These are phyloP conservation scores for Recurvirostra avosetta DNA, from an alignment of 2,113 vertebrate species.

Conservation along the genomic window DNA sequence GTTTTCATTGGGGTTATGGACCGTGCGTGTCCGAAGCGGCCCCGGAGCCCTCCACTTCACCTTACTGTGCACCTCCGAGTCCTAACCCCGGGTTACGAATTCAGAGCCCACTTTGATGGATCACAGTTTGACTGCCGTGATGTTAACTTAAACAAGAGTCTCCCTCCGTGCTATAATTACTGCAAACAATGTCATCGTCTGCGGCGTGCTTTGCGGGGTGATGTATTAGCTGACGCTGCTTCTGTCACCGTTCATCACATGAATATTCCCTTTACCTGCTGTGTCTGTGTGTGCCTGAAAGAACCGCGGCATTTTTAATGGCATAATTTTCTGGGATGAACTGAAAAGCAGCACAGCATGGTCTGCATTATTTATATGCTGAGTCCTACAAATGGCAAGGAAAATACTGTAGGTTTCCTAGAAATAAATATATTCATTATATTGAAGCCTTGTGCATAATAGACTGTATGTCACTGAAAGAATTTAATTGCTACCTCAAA, in stretches of 20 bases:
- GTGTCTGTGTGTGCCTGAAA: background rate
- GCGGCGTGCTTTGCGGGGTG: background rate
- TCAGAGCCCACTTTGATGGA: background rate
- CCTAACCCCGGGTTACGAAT: background rate
- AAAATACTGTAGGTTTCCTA: slow-evolving; percentile 62
- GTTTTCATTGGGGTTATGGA: background rate
- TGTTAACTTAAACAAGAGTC: background rate
- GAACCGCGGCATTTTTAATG: slow-evolving; percentile 47
- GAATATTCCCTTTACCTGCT: slow-evolving; percentile 34
- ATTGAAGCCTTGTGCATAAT: background rate
- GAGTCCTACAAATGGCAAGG: slow-evolving; percentile 49
- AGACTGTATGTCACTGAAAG: background rate
- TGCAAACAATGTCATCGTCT: background rate
- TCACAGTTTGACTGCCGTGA: background rate
- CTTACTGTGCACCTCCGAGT: background rate
- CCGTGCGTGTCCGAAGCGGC: background rate
- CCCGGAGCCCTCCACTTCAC: background rate
- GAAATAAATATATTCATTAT: slow-evolving; percentile 62
- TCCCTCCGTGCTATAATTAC: background rate
- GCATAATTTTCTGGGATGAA: slow-evolving; percentile 65
- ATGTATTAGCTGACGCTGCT: background rate
- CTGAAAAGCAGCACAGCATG: slow-evolving; percentile 43
- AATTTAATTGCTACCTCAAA: slow-evolving; percentile 31
- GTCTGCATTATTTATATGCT: slow-evolving; percentile 77
- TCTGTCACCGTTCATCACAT: slow-evolving; percentile 19